A percentile compares a stretch with the other conserved stretches of the same genome.
Evolutionary conservation across 2,113 vertebrate species (phyloP).

Genomic region (Toxotes chatareus): DNA sequence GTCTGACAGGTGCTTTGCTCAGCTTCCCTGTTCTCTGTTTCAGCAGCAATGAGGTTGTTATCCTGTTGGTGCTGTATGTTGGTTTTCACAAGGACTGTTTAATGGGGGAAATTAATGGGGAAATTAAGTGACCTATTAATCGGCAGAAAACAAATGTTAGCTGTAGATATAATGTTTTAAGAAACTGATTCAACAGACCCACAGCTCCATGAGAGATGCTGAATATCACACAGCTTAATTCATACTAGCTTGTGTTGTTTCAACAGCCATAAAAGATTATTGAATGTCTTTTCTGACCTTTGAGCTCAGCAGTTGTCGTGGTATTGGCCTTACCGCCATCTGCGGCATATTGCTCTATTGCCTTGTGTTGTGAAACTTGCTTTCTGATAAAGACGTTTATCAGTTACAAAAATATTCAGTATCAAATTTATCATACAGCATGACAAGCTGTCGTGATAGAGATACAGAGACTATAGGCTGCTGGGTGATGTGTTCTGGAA

Average conservation of each 20-base stretch:
- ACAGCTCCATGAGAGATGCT: background rate
- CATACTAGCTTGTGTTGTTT: background rate
- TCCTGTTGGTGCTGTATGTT: constrained; percentile 13
- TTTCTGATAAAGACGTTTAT: constrained; percentile 62
- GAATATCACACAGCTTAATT: constrained; percentile 27
- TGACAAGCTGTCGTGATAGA: constrained; percentile 36
- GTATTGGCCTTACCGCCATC: constrained; percentile 19
- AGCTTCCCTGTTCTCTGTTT: constrained; percentile 54
- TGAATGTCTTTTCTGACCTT: constrained; percentile 67
- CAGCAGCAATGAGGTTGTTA: constrained; percentile 16
- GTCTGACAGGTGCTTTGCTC: constrained; percentile 73
- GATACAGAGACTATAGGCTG: background rate
- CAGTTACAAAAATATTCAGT: constrained; percentile 15
- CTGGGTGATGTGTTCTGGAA: background rate
- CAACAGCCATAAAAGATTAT: constrained; percentile 66
- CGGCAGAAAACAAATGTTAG: background rate
- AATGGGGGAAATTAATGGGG: no score
- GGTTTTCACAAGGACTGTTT: background rate
- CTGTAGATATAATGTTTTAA: background rate
- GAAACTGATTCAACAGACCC: background rate
- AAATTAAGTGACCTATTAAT: background rate
- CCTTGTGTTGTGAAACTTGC: constrained; percentile 45
- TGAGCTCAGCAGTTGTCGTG: constrained; percentile 61
- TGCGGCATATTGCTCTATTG: constrained; percentile 28
- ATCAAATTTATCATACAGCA: constrained; percentile 20